Evolutionary conservation across 2,888 invertebrate genomes (phyloP).

Genomic region (Lymantria dispar): DNA sequence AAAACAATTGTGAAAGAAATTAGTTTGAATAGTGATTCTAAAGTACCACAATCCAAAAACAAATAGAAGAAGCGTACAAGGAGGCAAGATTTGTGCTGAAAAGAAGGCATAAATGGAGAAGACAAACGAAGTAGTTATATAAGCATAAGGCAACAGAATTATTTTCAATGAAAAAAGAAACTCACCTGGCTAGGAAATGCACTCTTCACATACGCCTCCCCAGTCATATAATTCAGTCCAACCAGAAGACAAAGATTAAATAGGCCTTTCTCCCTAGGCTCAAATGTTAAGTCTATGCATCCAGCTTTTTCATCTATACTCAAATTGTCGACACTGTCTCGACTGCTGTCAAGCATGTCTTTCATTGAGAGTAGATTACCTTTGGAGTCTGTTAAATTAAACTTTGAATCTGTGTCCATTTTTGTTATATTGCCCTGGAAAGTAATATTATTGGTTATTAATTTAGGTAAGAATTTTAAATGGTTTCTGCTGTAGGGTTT

Average conservation of each 20-base stretch:
- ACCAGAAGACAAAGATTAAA: slow-evolving; percentile 87
- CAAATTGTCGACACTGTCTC: slow-evolving; percentile 49
- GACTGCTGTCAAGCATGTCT: slow-evolving; percentile 42
- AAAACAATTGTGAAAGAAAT: too few relatives aligned
- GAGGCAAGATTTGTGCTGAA: too few relatives aligned
- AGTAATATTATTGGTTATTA: neutral
- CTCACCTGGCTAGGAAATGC: slow-evolving; percentile 86
- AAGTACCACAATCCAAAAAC: too few relatives aligned
- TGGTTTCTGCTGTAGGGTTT: neutral
- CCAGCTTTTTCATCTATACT: slow-evolving; percentile 71
- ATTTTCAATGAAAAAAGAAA: slow-evolving; percentile 12
- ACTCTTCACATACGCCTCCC: slow-evolving; percentile 86
- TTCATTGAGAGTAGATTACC: slow-evolving; percentile 59
- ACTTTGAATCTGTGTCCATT: slow-evolving; percentile 60
- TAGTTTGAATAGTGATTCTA: too few relatives aligned
- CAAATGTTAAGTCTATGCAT: slow-evolving; percentile 66
- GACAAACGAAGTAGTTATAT: too few relatives aligned
- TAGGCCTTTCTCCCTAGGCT: slow-evolving; percentile 68
- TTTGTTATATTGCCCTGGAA: slow-evolving; percentile 52
- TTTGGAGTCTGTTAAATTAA: slow-evolving; percentile 58
- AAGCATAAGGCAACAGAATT: too few relatives aligned
- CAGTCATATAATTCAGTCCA: slow-evolving; percentile 85
- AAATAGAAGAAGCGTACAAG: too few relatives aligned
- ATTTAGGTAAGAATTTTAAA: neutral
- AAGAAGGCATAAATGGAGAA: too few relatives aligned